A percentile compares a stretch with the other conserved stretches of the same genome.
phyloP scores from a whole-genome alignment of 2,113 vertebrate species.

The Prunella himalayana region DNA sequence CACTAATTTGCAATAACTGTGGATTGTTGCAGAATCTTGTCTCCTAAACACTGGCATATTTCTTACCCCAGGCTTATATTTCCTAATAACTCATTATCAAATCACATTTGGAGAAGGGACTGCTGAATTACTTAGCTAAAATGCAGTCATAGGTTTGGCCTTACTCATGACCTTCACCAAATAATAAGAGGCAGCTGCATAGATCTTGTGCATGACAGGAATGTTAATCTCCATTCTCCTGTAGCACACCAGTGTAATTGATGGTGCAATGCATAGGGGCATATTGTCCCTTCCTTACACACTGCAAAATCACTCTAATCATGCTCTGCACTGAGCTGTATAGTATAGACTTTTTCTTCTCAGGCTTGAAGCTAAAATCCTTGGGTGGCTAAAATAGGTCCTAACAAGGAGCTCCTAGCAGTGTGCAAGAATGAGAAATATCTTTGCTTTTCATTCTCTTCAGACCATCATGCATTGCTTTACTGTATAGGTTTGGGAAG shows the following conservation, averaged over 20 bases:
- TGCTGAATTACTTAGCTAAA: not conserved
- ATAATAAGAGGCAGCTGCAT: conserved; percentile 3
- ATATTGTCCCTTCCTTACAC: not conserved
- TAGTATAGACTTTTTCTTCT: not conserved
- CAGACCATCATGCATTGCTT: not conserved
- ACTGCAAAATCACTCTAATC: not conserved
- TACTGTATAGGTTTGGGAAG: not conserved
- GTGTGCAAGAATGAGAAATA: not conserved
- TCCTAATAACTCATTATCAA: not conserved
- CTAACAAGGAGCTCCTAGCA: not conserved
- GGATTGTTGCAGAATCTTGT: not conserved
- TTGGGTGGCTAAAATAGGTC: not conserved
- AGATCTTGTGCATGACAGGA: not conserved
- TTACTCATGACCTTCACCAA: conserved; percentile 36
- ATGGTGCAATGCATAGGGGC: not conserved
- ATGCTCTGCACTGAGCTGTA: not conserved
- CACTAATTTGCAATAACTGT: not conserved
- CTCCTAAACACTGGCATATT: not conserved
- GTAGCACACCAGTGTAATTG: not conserved
- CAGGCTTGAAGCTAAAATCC: not conserved
- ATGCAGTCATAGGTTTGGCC: conserved; percentile 15
- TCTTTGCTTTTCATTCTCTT: not conserved
- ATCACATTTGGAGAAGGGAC: not conserved
- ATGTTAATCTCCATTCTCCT: conserved; percentile 4
- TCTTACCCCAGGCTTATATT: not conserved